Conservation (phyloP, 2,113 vertebrate genomes). For the Cyprinodon tularosa region DNA sequence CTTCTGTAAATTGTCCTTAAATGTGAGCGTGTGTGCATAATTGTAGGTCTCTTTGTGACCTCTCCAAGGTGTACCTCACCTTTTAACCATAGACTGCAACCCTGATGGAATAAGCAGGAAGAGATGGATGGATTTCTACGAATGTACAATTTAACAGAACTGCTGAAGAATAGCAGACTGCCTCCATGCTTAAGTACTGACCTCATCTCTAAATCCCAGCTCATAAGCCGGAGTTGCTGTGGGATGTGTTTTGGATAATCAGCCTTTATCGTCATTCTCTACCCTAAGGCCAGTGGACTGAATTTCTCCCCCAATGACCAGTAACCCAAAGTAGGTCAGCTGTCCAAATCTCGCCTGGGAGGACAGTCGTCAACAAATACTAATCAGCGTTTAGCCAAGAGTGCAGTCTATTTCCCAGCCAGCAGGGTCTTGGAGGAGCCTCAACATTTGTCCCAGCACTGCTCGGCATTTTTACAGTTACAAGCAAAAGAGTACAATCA, state of each 20-base stretch:
- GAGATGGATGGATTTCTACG: background rate
- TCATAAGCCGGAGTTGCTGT: background rate
- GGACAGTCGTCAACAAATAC: constrained; percentile 27
- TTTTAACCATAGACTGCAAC: no score
- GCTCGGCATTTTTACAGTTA: background rate
- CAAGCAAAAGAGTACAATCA: constrained; percentile 14
- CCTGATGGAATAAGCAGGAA: no score
- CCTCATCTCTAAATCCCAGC: constrained; percentile 11
- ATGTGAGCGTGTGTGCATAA: no score
- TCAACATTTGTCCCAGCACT: background rate
- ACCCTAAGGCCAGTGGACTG: constrained; percentile 10
- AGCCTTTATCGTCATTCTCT: background rate
- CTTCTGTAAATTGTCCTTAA: no score
- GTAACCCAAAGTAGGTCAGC: constrained; percentile 59
- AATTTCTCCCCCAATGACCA: constrained; percentile 20
- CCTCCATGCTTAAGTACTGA: constrained; percentile 4
- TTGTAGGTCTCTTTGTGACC: no score
- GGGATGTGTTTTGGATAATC: background rate
- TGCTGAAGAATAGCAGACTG: constrained; percentile 20
- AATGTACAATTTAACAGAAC: constrained; percentile 20
- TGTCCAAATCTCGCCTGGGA: constrained; percentile 28
- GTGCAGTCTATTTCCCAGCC: constrained; percentile 49
- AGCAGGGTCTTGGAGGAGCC: constrained; percentile 31
- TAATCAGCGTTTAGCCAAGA: constrained; percentile 54
- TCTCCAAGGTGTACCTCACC: no score